Base-by-base conservation (phyloP, 1,140 invertebrate genomes). In the Delia radicum region DNA sequence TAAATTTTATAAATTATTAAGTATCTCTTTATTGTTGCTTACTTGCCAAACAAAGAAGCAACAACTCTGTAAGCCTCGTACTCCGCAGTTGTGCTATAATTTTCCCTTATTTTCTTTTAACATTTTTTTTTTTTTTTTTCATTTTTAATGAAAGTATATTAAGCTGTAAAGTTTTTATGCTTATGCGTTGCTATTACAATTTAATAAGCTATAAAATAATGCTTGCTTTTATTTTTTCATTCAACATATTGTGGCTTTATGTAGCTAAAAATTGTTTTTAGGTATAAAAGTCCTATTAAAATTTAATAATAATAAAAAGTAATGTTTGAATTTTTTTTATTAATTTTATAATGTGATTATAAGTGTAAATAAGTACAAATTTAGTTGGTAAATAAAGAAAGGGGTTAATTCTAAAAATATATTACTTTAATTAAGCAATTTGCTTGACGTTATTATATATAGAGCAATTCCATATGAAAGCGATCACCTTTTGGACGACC, bases 171-270 rank as follows among this genome's bases (percentile, higher is more conserved):
- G 21, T 55, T 55, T 55, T 55, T 21, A 55, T 55, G 18, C 48
- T 55, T 55, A 55, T 55, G 48, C 24, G 21, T 21, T 55, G 48
- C 48, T 21, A 55, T 55, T 55, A 55, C 48, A 21, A 55, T 55
- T 55, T 55, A 55, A 55, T 55, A 55, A 55, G n/a, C 48, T 21
- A 55, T 55, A 55, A 55, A 55, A 55, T n/a, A n/a, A 21, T 55
- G 48, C 5, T 7, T 21, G 48, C n/a, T 8, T 55, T 55, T 18
- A 21, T 21, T 55, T 55, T 18, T 48, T 48, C 46, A 7, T 55
- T n/a, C 48, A 55, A 55, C 48, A 55, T n/a, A 55, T 55, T 55
- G 48, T 55, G 48, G 48, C n/a, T 55, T 55, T 55, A 55, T 24
- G 10, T 42, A 15, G 6, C 37, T 55, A 21, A 21, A 55, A 42